phyloP scores from a whole-genome alignment of 2,113 vertebrate species.

The Calyptommatus sinebrachiatus region DNA sequence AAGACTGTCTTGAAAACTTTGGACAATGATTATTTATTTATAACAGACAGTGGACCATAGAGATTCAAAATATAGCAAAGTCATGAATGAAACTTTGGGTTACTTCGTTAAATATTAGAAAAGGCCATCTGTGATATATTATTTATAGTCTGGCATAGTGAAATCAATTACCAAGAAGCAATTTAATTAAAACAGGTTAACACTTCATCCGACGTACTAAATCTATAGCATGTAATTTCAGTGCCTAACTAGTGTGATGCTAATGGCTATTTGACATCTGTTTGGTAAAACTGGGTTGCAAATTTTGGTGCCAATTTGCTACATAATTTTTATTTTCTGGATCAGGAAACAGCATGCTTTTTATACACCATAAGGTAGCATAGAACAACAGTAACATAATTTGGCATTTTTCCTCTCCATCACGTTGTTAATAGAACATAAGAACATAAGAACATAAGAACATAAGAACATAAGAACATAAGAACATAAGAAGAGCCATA shows the following conservation, averaged over 20 bases:
- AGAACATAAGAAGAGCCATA: too few species aligned
- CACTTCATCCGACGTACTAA: constrained; percentile 52
- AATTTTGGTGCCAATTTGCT: neutral
- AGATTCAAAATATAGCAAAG: neutral
- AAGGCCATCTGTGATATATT: constrained; percentile 48
- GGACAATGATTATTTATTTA: neutral
- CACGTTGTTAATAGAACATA: fast-evolving
- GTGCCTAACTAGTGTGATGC: constrained; percentile 52
- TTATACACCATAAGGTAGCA: neutral
- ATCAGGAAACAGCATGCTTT: neutral
- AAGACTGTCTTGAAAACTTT: neutral
- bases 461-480: too few species aligned
- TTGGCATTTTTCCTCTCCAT: fast-evolving
- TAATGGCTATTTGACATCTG: constrained; percentile 63
- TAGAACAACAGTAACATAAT: fast-evolving
- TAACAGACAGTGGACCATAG: neutral
- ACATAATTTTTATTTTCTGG: neutral
- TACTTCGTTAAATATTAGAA: constrained; percentile 27
- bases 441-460: too few species aligned
- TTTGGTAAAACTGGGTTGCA: constrained; percentile 22
- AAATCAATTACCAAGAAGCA: constrained; percentile 60
- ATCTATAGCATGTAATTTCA: constrained; percentile 44
- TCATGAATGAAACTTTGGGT: neutral
- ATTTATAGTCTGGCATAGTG: constrained; percentile 53
- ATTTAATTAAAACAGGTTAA: constrained; percentile 67